Conservation (phyloP, 2,888 invertebrate species). For the Dynastes hyllus region DNA sequence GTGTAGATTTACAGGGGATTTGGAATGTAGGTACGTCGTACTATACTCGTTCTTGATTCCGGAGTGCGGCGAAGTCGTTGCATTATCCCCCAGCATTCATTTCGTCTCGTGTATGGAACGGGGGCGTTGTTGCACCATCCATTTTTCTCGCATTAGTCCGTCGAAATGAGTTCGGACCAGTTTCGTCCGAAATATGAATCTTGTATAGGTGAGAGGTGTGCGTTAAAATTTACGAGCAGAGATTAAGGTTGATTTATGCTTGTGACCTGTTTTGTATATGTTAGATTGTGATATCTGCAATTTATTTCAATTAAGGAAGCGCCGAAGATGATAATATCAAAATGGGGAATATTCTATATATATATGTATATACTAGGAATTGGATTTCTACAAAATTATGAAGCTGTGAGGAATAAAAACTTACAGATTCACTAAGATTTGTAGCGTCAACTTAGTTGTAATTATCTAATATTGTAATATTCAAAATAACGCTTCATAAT, state of each 20-base stretch:
- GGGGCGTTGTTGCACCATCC: background rate
- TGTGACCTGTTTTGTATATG: background rate
- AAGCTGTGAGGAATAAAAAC: too few species aligned
- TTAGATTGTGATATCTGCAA: background rate
- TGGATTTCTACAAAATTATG: too few species aligned
- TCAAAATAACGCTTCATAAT: too few species aligned
- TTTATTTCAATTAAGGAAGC: background rate
- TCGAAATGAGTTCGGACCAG: slow-evolving; percentile 3
- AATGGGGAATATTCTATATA: too few species aligned
- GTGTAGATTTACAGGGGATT: slow-evolving; percentile 28
- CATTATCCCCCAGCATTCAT: slow-evolving; percentile 18
- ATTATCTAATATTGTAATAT: too few species aligned
- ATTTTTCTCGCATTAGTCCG: background rate
- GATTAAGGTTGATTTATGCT: slow-evolving; percentile 32
- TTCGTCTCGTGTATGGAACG: background rate
- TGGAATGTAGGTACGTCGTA: slow-evolving; percentile 17
- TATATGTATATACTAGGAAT: too few species aligned
- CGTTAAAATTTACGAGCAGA: slow-evolving; percentile 4
- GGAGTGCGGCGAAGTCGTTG: slow-evolving; percentile 12
- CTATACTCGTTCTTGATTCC: background rate
- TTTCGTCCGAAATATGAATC: slow-evolving; percentile 11
- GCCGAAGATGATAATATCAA: background rate
- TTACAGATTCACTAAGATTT: too few species aligned
- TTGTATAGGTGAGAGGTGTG: background rate
- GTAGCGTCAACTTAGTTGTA: too few species aligned